Evolutionary conservation across 1,140 invertebrate genomes (phyloP), one percentile per base, ranked within the genome.

Genomic region (Eumaeus atala): DNA sequence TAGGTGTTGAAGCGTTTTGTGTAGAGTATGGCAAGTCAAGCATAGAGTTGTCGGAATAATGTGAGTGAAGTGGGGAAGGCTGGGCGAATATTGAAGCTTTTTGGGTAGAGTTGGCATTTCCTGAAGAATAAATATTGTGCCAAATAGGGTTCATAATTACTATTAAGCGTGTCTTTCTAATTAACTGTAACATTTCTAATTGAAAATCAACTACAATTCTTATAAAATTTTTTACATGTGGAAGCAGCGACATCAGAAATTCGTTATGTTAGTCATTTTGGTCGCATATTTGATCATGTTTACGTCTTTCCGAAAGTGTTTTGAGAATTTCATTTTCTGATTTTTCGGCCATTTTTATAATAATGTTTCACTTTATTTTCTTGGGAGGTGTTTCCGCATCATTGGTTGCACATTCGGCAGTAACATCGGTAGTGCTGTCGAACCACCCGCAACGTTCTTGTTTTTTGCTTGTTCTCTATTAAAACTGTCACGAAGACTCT

Each of bases 201-300:
- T 51, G 48, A 56, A 56, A 56, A 56, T 58, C 56, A 53, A 56
- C 59, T 54, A 53, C 18, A 56, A 51, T 51, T 51, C 38, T 51
- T n/a, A n/a, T n/a, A n/a, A n/a, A n/a, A n/a, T n/a, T n/a, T 51
- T 51, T 51, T 49, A 49, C 28, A 49, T 35, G 48, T 49, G 48
- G 48, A 49, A 49, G 35, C 50, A 51, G 50, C 50, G 50, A 51
- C 34, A 51, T 37, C 35, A 51, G 34, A 51, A 56, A 61, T 61
- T 56, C 50, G 37, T 61, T 61, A 56, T 61, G 54, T 42, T 54
- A 54, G 51, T 61, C 59, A 54, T 61, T 60, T 61, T 56, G 49
- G 54, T 61, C 54, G 35, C 54, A 44, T 58, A 58, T 58, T 61
- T 52, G 37, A 61, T 54, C 59, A 58, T 58, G 51, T 61, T 61